These are phyloP conservation scores for Drosophila sturtevanti DNA, from an alignment of 1,140 invertebrate genomes.

Conservation along the genomic window DNA sequence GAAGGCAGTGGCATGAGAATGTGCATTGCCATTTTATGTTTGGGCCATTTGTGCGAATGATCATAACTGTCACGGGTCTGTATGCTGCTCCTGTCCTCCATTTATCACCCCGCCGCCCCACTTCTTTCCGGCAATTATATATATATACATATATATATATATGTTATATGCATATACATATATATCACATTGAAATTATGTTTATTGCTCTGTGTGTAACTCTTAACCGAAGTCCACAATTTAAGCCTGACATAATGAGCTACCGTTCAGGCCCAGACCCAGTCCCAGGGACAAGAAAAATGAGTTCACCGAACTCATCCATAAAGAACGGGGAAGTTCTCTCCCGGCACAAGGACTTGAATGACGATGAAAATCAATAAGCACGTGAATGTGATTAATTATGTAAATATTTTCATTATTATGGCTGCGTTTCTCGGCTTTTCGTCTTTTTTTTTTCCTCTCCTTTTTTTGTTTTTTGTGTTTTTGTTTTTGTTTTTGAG, in stretches of 20 bases:
- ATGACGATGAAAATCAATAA: slow-evolving; percentile 55
- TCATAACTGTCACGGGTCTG: slow-evolving; percentile 1
- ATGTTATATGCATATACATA: slow-evolving; percentile 19
- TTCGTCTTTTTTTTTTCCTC: not conserved
- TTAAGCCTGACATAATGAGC: slow-evolving; percentile 50
- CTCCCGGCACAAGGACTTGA: not conserved
- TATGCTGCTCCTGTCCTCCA: no score
- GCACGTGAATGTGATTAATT: slow-evolving; percentile 65
- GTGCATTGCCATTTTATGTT: no score
- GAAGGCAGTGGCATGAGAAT: no score
- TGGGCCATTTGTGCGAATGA: slow-evolving; percentile 60
- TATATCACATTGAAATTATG: slow-evolving; percentile 56
- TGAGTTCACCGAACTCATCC: slow-evolving; percentile 59
- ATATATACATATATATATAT: slow-evolving; percentile 22
- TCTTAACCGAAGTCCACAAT: slow-evolving; percentile 42
- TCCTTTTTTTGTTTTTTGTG: not conserved
- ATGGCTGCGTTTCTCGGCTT: slow-evolving; percentile 3
- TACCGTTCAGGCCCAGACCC: not conserved
- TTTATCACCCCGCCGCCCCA: no score
- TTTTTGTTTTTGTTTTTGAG: not conserved
- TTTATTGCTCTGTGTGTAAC: slow-evolving; percentile 61
- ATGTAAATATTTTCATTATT: slow-evolving; percentile 56
- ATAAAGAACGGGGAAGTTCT: not conserved
- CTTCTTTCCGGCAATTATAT: not conserved
- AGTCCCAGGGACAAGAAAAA: slow-evolving; percentile 19